These are phyloP conservation scores for Pocillopora damicornis DNA, from an alignment of 64 coral and sea anemone species.

Conservation along the genomic window DNA sequence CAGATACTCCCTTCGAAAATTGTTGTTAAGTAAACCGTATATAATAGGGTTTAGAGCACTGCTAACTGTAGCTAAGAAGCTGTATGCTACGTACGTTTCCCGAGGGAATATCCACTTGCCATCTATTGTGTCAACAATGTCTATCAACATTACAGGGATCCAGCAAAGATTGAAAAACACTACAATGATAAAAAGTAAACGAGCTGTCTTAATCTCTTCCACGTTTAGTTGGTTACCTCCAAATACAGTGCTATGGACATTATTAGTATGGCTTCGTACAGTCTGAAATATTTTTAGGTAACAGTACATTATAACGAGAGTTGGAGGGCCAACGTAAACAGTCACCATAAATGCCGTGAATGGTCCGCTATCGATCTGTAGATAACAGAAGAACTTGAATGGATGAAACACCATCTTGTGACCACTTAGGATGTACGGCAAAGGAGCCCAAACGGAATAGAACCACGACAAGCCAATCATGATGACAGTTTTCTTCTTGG, in stretches of 20 bases:
- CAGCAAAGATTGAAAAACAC: slow-evolving; percentile 63
- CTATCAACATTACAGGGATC: slow-evolving; percentile 45
- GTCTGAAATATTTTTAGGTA: slow-evolving; percentile 44
- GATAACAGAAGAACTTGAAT: slow-evolving; percentile 50
- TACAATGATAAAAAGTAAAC: slow-evolving; percentile 59
- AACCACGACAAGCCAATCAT: slow-evolving; percentile 49
- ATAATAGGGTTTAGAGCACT: slow-evolving; percentile 54
- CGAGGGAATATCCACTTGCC: slow-evolving; percentile 43
- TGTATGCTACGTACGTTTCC: slow-evolving; percentile 37
- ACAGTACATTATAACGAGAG: slow-evolving; percentile 45
- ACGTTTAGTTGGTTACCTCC: slow-evolving; percentile 6
- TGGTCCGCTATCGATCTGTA: slow-evolving; percentile 21
- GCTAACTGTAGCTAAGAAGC: slow-evolving; percentile 46
- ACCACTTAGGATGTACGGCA: slow-evolving; percentile 44
- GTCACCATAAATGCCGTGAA: slow-evolving; percentile 26
- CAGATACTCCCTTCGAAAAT: slow-evolving; percentile 51
- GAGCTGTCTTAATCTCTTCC: slow-evolving; percentile 67
- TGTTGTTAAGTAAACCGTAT: slow-evolving; percentile 65
- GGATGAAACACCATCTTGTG: slow-evolving; percentile 58
- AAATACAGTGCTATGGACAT: slow-evolving; percentile 5
- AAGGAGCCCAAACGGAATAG: slow-evolving; percentile 1
- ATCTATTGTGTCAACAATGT: slow-evolving; percentile 45
- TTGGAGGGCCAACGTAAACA: slow-evolving; percentile 25
- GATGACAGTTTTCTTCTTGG: slow-evolving; percentile 6
- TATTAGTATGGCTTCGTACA: slow-evolving; percentile 38